Percentiles rank a stretch among this genome's conserved stretches.
phyloP scores from a whole-genome alignment of 2,113 vertebrate genomes.

The Camelus bactrianus region DNA sequence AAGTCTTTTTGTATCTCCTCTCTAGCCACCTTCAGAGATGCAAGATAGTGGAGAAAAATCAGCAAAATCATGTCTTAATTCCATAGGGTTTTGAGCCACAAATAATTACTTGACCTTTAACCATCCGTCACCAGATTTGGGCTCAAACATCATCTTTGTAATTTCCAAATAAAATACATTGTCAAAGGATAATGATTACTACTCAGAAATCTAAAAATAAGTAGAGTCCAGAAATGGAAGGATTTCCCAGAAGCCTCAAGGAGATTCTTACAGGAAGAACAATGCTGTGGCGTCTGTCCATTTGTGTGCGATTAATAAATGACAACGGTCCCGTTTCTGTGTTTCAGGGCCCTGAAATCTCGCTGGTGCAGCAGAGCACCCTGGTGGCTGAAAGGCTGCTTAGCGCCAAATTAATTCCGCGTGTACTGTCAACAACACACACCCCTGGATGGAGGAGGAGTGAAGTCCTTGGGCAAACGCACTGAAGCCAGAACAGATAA shows the following conservation, averaged over 20 bases:
- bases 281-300: neutral
- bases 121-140: neutral
- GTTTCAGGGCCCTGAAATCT: neutral
- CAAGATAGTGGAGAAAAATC: neutral
- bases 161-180: slow-evolving; percentile 12
- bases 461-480: accelerated
- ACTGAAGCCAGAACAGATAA: neutral
- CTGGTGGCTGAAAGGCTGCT: neutral
- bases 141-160: neutral
- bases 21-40: neutral
- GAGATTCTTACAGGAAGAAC: neutral
- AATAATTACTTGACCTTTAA: neutral
- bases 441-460: neutral
- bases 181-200: neutral
- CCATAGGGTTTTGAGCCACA: neutral
- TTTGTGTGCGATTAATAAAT: neutral
- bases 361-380: neutral
- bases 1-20: neutral
- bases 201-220: neutral
- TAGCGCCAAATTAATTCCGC: too few relatives aligned
- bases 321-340: neutral
- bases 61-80: neutral
- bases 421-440: neutral
- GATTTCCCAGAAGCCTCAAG: neutral
- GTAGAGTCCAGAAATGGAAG: neutral